These are phyloP conservation scores for Poeciliopsis turneri DNA, from an alignment of 2,797 vertebrate species.

Conservation along the genomic window DNA sequence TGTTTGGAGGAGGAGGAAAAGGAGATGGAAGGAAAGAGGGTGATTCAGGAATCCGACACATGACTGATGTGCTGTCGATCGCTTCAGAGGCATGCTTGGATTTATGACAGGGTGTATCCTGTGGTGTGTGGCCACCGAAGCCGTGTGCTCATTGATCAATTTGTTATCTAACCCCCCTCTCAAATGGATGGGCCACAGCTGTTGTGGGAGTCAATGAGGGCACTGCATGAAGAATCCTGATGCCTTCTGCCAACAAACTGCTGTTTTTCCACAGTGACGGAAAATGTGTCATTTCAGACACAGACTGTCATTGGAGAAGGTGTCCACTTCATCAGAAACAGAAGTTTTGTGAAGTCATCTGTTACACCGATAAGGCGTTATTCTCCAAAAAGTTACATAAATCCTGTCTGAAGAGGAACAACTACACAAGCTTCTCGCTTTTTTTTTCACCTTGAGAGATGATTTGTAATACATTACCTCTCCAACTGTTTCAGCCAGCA, in stretches of 20 bases:
- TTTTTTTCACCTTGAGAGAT: conserved; percentile 46
- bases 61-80: conserved; percentile 78
- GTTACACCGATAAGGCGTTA: not conserved
- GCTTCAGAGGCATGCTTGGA: conserved; percentile 69
- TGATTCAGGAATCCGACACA: conserved; percentile 59
- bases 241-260: conserved; percentile 60
- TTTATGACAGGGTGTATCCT: conserved; percentile 67
- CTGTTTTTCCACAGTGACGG: conserved; percentile 44
- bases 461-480: conserved; percentile 50
- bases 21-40: conserved; percentile 63
- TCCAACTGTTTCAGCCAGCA: conserved; percentile 43
- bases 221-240: conserved; percentile 58
- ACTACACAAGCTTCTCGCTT: conserved; percentile 2
- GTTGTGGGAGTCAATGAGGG: conserved; percentile 73
- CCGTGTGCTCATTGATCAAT: conserved; percentile 72
- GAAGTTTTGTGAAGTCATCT: not conserved
- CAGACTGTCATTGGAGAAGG: conserved; percentile 29
- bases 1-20: conserved; percentile 34
- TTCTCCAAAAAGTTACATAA: not conserved
- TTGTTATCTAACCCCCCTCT: conserved; percentile 61
- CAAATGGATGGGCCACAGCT: conserved; percentile 72
- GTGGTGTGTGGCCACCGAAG: conserved; percentile 52
- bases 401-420: not conserved
- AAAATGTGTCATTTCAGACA: conserved; percentile 44
- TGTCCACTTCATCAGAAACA: conserved; percentile 19